These are phyloP conservation scores for Petrocephalus microphthalmus DNA, from an alignment of 2,113 vertebrate genomes.

Conservation along the genomic window DNA sequence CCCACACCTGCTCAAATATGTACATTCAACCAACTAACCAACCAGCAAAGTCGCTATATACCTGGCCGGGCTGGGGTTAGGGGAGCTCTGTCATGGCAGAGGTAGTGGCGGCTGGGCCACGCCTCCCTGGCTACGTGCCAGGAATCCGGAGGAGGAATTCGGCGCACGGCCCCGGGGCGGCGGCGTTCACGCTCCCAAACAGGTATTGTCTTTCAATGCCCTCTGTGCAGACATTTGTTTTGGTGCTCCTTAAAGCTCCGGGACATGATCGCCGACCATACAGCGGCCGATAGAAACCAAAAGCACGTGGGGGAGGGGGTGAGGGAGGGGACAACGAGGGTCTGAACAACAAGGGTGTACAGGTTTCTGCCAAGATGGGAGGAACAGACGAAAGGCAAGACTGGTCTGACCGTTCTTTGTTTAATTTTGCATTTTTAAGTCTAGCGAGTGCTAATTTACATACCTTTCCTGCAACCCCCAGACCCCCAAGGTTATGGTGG, in stretches of 20 bases:
- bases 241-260: slow-evolving; percentile 62
- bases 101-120: slow-evolving; percentile 14
- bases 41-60: neutral
- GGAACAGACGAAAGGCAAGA: slow-evolving; percentile 33
- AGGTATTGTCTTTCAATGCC: slow-evolving; percentile 67
- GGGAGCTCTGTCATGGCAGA: slow-evolving; percentile 20
- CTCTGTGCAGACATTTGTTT: slow-evolving; percentile 60
- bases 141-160: slow-evolving; percentile 55
- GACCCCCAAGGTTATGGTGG: slow-evolving; percentile 20
- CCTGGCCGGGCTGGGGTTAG: neutral
- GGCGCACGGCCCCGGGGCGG: slow-evolving; percentile 50
- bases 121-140: slow-evolving; percentile 36
- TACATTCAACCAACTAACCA: neutral
- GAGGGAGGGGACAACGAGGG: slow-evolving; percentile 9
- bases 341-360: slow-evolving; percentile 18
- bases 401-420: slow-evolving; percentile 31
- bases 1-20: neutral
- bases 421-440: slow-evolving; percentile 32
- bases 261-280: neutral
- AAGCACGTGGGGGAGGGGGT: neutral
- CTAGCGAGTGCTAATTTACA: slow-evolving; percentile 27
- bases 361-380: slow-evolving; percentile 35
- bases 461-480: slow-evolving; percentile 24
- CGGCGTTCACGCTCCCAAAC: slow-evolving; percentile 62
- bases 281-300: slow-evolving; percentile 1